Evolutionary conservation across 1,140 invertebrate species (phyloP).

Genomic region (Drosophila seguyi): DNA sequence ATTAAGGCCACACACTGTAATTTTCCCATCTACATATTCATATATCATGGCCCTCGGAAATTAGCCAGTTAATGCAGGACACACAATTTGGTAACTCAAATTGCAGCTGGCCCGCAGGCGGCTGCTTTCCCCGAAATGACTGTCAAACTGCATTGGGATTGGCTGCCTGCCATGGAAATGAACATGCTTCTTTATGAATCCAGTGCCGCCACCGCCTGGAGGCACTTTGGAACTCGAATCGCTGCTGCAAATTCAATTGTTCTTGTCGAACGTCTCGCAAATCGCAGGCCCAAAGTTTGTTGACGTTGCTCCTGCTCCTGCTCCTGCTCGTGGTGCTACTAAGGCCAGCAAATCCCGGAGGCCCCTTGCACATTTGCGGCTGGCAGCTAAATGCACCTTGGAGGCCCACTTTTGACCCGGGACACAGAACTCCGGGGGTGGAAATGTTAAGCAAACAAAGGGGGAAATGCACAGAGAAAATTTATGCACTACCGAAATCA

Average conservation of each 20-base stretch:
- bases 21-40: neutral
- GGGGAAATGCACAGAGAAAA: conserved; percentile 20
- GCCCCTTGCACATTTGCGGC: conserved; percentile 17
- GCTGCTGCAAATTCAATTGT: conserved; percentile 72
- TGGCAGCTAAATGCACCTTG: conserved; percentile 65
- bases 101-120: conserved; percentile 1
- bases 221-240: conserved; percentile 43
- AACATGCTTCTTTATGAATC: conserved; percentile 9
- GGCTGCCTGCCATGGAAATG: conserved; percentile 14
- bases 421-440: conserved; percentile 10
- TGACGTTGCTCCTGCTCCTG: conserved; percentile 16
- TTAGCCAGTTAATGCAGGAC: conserved; percentile 26
- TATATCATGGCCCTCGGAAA: conserved; percentile 7
- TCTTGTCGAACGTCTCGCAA: conserved; percentile 69
- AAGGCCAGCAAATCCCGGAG: conserved; percentile 15
- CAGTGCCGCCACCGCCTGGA: conserved; percentile 20
- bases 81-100: conserved; percentile 19
- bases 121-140: conserved; percentile 5
- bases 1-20: neutral
- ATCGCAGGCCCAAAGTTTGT: conserved; percentile 40
- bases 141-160: conserved; percentile 45
- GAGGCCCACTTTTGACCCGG: conserved; percentile 67
- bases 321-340: neutral
- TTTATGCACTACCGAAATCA: neutral
- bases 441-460: conserved; percentile 20